Conservation (phyloP, 2,888 invertebrate species). For the Schrankia costaestrigalis region DNA sequence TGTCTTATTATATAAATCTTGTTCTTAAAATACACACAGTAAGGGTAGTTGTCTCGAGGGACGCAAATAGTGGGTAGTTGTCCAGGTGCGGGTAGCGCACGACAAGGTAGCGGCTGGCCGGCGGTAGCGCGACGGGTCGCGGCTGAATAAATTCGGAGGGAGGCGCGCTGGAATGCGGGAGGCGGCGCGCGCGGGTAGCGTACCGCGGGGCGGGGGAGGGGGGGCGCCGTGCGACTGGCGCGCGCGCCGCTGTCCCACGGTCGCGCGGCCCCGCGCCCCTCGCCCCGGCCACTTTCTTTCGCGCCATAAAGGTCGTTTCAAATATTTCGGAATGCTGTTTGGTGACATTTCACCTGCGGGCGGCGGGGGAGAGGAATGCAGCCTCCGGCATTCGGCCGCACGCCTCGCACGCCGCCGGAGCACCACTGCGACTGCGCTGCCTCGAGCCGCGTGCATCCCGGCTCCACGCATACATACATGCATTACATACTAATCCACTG, state of each 20-base stretch:
- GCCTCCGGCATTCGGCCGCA: slow-evolving; percentile 59
- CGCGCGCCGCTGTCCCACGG: slow-evolving; percentile 85
- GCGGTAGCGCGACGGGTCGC: slow-evolving; percentile 51
- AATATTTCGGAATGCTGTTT: slow-evolving; percentile 80
- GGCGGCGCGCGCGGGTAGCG: slow-evolving; percentile 54
- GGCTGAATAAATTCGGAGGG: slow-evolving; percentile 79
- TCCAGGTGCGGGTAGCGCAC: slow-evolving; percentile 6
- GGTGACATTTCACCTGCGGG: slow-evolving; percentile 78
- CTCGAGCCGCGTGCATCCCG: slow-evolving; percentile 28
- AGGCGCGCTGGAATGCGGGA: slow-evolving; percentile 71
- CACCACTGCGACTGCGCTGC: slow-evolving; percentile 29
- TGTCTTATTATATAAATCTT: too few relatives aligned
- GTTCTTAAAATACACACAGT: too few relatives aligned
- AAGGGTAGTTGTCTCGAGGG: too few relatives aligned
- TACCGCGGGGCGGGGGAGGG: slow-evolving; percentile 61
- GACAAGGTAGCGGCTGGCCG: slow-evolving; percentile 11
- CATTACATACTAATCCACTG: too few relatives aligned
- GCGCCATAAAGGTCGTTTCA: slow-evolving; percentile 81
- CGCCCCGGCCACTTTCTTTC: slow-evolving; percentile 75
- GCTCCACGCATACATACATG: too few relatives aligned
- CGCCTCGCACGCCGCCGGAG: slow-evolving; percentile 39
- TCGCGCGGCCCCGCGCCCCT: slow-evolving; percentile 79
- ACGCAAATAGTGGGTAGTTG: neutral
- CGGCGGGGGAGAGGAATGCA: slow-evolving; percentile 62
- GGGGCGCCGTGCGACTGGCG: slow-evolving; percentile 76